Percentiles rank a stretch among this genome's conserved stretches.
Evolutionary conservation across 2,888 invertebrate species (phyloP).

Genomic region (Schizaphis graminum): DNA sequence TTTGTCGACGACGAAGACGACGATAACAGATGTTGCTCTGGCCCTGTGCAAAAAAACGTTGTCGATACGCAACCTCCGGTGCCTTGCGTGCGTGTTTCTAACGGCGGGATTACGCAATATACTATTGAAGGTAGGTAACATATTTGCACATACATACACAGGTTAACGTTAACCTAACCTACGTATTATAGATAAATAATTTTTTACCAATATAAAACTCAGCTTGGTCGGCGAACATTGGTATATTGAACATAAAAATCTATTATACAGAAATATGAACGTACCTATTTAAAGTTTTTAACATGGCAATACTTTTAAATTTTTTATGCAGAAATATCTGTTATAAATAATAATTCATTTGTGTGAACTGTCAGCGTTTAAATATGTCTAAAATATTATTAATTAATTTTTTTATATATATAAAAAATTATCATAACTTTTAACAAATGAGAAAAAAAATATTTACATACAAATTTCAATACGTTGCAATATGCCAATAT

Average conservation of each 20-base stretch:
- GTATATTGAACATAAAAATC: neutral
- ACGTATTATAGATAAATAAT: neutral
- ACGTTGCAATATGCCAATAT: no score
- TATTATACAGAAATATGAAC: neutral
- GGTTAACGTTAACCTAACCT: neutral
- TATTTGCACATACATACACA: neutral
- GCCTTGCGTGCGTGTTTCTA: neutral
- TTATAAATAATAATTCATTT: no score
- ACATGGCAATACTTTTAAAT: no score
- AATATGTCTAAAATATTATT: no score
- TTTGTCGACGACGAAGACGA: neutral
- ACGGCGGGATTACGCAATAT: neutral
- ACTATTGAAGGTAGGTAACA: slow-evolving; percentile 10
- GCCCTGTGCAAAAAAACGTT: neutral
- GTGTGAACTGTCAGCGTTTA: no score
- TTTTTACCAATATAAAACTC: neutral
- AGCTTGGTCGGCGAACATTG: neutral
- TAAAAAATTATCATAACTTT: no score
- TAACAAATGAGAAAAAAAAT: no score
- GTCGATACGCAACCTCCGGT: neutral
- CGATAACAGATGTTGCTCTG: neutral
- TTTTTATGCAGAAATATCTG: no score
- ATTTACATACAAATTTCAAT: no score
- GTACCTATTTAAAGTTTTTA: neutral
- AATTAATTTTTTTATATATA: no score